A percentile compares a stretch with the other conserved stretches of the same genome.
Conservation (phyloP, 2,888 invertebrate genomes). For the Nowickia ferox region DNA sequence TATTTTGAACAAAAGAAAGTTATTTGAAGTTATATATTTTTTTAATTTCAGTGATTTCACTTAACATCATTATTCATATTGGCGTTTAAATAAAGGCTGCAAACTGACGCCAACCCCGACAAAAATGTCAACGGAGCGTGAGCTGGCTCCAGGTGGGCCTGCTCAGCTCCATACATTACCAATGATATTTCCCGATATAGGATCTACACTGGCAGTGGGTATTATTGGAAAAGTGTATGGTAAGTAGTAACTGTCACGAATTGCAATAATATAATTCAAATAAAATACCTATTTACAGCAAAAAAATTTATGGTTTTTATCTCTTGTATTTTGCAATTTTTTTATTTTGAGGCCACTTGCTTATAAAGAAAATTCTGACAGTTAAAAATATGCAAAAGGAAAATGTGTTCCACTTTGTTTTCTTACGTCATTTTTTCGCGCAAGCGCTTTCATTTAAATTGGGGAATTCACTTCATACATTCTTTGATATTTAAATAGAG, state of each 20-base stretch:
- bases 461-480: constrained; percentile 8
- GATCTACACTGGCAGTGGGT: constrained; percentile 84
- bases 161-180: constrained; percentile 84
- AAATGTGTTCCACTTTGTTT: constrained; percentile 68
- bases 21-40: constrained; percentile 35
- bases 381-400: constrained; percentile 61
- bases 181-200: constrained; percentile 83
- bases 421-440: constrained; percentile 62
- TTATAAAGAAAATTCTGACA: constrained; percentile 55
- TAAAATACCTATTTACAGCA: neutral
- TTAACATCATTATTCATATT: constrained; percentile 53
- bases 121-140: constrained; percentile 86
- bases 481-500: constrained; percentile 16
- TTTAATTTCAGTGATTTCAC: constrained; percentile 35
- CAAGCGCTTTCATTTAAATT: constrained; percentile 56
- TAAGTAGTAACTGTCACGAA: constrained; percentile 74
- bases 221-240: constrained; percentile 85
- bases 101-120: constrained; percentile 82
- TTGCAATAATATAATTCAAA: neutral
- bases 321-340: constrained; percentile 47
- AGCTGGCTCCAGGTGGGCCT: constrained; percentile 84
- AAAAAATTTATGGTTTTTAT: constrained; percentile 11
- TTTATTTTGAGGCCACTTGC: constrained; percentile 46
- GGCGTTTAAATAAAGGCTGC: constrained; percentile 74
- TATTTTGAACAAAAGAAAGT: neutral